These are phyloP conservation scores for Salvelinus namaycush DNA, from an alignment of 2,113 vertebrate genomes.

Conservation along the genomic window DNA sequence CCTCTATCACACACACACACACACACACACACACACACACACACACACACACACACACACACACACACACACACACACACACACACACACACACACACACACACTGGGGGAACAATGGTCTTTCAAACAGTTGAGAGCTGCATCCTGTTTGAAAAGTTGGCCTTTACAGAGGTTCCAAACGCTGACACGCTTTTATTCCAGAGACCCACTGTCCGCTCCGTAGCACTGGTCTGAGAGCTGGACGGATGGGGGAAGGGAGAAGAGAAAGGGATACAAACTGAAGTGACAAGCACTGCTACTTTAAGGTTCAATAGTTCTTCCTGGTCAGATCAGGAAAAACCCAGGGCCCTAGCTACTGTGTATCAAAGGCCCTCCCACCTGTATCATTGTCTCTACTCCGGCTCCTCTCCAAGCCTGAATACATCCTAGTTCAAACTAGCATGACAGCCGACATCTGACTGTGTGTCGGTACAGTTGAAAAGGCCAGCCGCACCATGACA, in stretches of 20 bases:
- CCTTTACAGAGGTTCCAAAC: slow-evolving; percentile 66
- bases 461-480: neutral
- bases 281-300: neutral
- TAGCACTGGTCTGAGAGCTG: slow-evolving; percentile 20
- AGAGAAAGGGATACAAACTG: neutral
- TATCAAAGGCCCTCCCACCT: slow-evolving; percentile 34
- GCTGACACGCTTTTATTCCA: slow-evolving; percentile 72
- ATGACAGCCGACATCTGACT: neutral
- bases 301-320: too few species aligned
- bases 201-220: slow-evolving; percentile 45
- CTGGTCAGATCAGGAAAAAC: too few species aligned
- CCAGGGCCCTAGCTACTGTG: too few species aligned
- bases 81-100: neutral
- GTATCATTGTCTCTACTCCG: slow-evolving; percentile 15
- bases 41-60: too few species aligned
- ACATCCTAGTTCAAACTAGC: slow-evolving; percentile 28
- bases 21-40: neutral
- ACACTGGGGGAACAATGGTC: slow-evolving; percentile 65
- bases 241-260: slow-evolving; percentile 13
- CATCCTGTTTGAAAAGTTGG: slow-evolving; percentile 76
- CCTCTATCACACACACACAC: neutral
- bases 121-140: slow-evolving; percentile 76
- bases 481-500: neutral
- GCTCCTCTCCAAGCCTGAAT: slow-evolving; percentile 41
- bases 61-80: too few species aligned